A percentile compares a stretch with the other conserved stretches of the same genome.
Conservation (phyloP, 2,888 invertebrate species). For the Nemoura dubitans region DNA sequence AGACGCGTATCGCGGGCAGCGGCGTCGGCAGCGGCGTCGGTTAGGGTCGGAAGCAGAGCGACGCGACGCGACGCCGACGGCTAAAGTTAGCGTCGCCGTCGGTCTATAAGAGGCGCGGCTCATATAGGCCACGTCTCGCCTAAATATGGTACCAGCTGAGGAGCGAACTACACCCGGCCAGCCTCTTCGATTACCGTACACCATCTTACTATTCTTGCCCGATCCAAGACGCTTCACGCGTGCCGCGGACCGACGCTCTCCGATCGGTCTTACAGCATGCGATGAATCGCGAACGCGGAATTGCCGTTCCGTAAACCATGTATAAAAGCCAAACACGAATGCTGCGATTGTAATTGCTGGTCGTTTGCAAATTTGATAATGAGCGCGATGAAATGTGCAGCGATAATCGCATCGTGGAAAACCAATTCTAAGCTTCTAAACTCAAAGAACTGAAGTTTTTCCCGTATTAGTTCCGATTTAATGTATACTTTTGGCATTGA, state of each 20-base stretch:
- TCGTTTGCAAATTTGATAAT: neutral
- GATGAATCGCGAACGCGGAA: neutral
- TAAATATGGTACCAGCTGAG: constrained; percentile 29
- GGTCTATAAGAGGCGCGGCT: constrained; percentile 17
- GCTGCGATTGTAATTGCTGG: neutral
- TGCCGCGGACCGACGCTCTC: neutral
- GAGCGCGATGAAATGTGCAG: neutral
- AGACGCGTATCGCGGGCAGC: neutral
- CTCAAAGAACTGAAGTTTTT: neutral
- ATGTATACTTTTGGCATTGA: too few relatives aligned
- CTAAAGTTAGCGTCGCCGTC: constrained; percentile 18
- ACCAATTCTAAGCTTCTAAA: neutral
- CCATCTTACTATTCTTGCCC: constrained; percentile 3
- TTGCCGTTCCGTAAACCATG: neutral
- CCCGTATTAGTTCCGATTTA: neutral
- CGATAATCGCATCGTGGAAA: neutral
- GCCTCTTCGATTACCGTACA: neutral
- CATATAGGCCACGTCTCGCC: neutral
- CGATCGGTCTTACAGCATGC: neutral
- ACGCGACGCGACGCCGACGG: neutral
- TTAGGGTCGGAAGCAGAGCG: neutral
- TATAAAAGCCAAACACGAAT: neutral
- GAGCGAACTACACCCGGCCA: neutral
- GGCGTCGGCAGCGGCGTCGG: neutral
- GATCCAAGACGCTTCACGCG: neutral